phyloP scores from a whole-genome alignment of 2,888 invertebrate genomes.

The Apoda limacodes region DNA sequence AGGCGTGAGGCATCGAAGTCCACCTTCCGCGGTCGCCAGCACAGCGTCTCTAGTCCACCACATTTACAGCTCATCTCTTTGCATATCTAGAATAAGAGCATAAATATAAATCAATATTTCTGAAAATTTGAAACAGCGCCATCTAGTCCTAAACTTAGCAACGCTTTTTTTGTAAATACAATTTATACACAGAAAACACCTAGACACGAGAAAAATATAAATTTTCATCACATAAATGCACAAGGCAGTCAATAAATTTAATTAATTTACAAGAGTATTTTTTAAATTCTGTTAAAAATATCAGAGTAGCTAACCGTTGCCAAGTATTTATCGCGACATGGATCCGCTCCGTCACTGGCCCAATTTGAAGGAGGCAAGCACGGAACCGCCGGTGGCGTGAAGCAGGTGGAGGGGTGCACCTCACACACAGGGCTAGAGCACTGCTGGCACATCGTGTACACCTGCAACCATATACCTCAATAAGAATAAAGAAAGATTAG shows the following conservation, averaged over 20 bases:
- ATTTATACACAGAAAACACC: too few relatives aligned
- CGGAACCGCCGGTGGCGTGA: conserved; percentile 32
- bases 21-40: conserved; percentile 43
- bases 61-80: conserved; percentile 50
- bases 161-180: too few relatives aligned
- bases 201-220: too few relatives aligned
- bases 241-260: too few relatives aligned
- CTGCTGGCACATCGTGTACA: conserved; percentile 52
- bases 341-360: conserved; percentile 44
- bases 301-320: conserved; percentile 36
- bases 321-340: conserved; percentile 49
- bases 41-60: conserved; percentile 38
- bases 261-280: too few relatives aligned
- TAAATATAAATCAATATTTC: too few relatives aligned
- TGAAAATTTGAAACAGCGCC: too few relatives aligned
- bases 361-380: conserved; percentile 50
- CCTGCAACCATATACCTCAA: too few relatives aligned
- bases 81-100: too few relatives aligned
- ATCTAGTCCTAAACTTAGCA: too few relatives aligned
- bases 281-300: not conserved
- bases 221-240: too few relatives aligned
- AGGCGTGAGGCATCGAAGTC: conserved; percentile 46
- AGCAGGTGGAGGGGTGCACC: conserved; percentile 39
- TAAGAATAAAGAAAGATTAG: too few relatives aligned
- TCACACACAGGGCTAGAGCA: conserved; percentile 34